Evolutionary conservation across 2,797 vertebrate species (phyloP).

Genomic region (Gouania willdenowi): DNA sequence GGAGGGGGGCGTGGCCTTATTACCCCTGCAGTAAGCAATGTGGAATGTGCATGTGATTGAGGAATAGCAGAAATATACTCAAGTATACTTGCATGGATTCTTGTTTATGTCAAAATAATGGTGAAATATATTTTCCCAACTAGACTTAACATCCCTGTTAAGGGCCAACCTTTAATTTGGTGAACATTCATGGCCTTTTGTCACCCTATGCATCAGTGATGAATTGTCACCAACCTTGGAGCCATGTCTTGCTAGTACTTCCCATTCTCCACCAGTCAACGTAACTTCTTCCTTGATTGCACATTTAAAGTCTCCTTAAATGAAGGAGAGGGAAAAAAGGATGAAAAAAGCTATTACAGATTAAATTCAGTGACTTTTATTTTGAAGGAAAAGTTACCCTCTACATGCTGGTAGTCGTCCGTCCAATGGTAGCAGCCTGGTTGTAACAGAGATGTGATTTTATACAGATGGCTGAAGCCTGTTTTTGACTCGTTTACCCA

Average conservation of each 20-base stretch:
- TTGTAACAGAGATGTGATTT: slow-evolving; percentile 78
- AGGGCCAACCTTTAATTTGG: no score
- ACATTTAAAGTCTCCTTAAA: slow-evolving; percentile 86
- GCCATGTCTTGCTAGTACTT: slow-evolving; percentile 86
- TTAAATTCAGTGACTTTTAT: background rate
- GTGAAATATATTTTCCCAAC: no score
- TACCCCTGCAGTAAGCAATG: no score
- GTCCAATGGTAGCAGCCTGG: slow-evolving; percentile 73
- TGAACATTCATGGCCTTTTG: no score
- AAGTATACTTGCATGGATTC: no score
- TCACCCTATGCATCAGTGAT: no score
- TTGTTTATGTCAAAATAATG: no score
- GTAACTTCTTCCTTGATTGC: slow-evolving; percentile 84
- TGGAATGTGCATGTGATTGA: no score
- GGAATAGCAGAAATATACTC: no score
- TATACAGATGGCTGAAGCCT: slow-evolving; percentile 90
- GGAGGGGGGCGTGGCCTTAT: no score
- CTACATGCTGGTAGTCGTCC: slow-evolving; percentile 65
- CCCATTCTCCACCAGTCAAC: slow-evolving; percentile 89
- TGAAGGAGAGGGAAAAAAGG: no score
- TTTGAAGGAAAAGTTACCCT: slow-evolving; percentile 34
- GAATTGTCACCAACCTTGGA: slow-evolving; percentile 88
- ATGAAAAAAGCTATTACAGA: background rate
- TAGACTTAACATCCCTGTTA: no score
- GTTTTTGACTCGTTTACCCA: slow-evolving; percentile 87